phyloP scores from a whole-genome alignment of 1,140 invertebrate species.

The Listronotus bonariensis region DNA sequence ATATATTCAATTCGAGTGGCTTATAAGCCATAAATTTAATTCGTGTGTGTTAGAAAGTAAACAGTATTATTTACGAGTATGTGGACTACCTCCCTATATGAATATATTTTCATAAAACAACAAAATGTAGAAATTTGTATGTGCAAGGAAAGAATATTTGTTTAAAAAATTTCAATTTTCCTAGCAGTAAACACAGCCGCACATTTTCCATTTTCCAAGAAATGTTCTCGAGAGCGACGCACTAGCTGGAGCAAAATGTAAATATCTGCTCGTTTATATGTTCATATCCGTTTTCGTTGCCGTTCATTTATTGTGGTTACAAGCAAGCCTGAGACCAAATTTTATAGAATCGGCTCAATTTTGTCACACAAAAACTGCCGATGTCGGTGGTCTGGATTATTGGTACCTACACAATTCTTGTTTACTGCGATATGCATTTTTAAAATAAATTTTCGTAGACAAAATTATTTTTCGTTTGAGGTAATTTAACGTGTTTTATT shows the following conservation, averaged over 20 bases:
- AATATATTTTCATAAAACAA: constrained; percentile 25
- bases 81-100: constrained; percentile 9
- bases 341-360: constrained; percentile 31
- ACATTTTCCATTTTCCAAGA: constrained; percentile 37
- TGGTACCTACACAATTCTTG: constrained; percentile 6
- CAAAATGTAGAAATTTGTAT: constrained; percentile 38
- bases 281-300: constrained; percentile 39
- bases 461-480: too few relatives aligned
- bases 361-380: constrained; percentile 11
- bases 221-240: constrained; percentile 29
- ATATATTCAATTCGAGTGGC: too few relatives aligned
- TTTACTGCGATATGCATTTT: constrained; percentile 6
- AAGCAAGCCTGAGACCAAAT: constrained; percentile 22
- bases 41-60: too few relatives aligned
- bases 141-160: constrained; percentile 30
- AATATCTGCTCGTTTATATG: constrained; percentile 38
- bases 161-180: constrained; percentile 40
- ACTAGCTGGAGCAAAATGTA: constrained; percentile 32
- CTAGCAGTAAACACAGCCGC: constrained; percentile 38
- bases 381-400: constrained; percentile 14
- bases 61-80: too few relatives aligned
- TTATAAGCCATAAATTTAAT: too few relatives aligned
- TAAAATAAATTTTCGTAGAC: too few relatives aligned
- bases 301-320: constrained; percentile 35
- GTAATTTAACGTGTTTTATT: too few relatives aligned